Percentiles rank a stretch among this genome's conserved stretches.
phyloP scores from a whole-genome alignment of 2,888 invertebrate species.

The Priocnemis perturbator region DNA sequence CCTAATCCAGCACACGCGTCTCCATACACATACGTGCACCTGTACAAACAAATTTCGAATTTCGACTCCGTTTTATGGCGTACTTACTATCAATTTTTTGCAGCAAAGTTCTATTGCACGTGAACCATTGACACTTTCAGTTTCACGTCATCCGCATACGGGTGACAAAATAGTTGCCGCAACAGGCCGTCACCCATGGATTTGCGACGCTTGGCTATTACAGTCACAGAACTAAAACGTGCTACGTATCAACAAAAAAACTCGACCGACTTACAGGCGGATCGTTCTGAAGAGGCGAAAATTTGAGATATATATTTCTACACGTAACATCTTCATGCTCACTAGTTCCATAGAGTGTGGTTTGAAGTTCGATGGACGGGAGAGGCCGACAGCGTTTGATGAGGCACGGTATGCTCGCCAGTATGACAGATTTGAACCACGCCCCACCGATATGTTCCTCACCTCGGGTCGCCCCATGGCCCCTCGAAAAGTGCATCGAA shows the following conservation, averaged over 20 bases:
- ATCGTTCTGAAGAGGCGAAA: too few relatives aligned
- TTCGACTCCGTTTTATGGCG: neutral
- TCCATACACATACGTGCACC: neutral
- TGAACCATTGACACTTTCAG: too few relatives aligned
- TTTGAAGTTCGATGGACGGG: neutral
- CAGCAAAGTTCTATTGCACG: neutral
- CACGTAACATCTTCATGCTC: too few relatives aligned
- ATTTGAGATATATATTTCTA: too few relatives aligned
- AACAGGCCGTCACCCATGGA: too few relatives aligned
- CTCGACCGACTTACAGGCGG: too few relatives aligned
- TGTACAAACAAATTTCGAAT: neutral
- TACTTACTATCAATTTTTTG: neutral
- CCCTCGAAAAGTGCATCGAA: slow-evolving; percentile 50
- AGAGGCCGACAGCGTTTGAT: neutral
- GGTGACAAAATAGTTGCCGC: too few relatives aligned
- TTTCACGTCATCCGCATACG: too few relatives aligned
- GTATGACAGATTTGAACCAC: slow-evolving; percentile 75
- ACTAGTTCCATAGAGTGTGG: too few relatives aligned
- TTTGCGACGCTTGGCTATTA: too few relatives aligned
- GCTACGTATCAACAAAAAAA: too few relatives aligned
- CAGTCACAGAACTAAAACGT: too few relatives aligned
- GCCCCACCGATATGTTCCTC: slow-evolving; percentile 73
- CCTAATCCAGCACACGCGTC: slow-evolving; percentile 25
- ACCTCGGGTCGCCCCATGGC: slow-evolving; percentile 39
- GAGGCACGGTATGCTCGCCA: slow-evolving; percentile 55